Conservation (phyloP, 1,140 invertebrate genomes). For the Drosophila mojavensis region DNA sequence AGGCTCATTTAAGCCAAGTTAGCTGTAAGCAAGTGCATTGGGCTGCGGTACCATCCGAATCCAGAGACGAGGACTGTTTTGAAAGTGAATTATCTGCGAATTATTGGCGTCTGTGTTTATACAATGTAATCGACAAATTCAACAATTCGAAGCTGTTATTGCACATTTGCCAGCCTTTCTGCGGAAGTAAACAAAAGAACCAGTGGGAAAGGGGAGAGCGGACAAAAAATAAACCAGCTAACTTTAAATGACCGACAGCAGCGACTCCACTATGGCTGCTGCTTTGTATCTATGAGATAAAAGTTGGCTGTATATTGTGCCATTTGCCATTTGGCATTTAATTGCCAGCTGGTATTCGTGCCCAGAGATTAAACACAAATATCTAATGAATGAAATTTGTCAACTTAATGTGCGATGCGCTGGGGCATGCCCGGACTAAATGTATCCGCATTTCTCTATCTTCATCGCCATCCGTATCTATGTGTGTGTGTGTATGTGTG, state of each 20-base stretch:
- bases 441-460: constrained; percentile 6
- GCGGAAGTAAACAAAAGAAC: constrained; percentile 44
- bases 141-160: constrained; percentile 62
- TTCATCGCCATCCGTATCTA: constrained; percentile 12
- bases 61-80: constrained; percentile 56
- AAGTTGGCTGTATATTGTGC: constrained; percentile 30
- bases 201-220: too few relatives aligned
- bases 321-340: constrained; percentile 48
- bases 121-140: constrained; percentile 68
- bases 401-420: constrained; percentile 65
- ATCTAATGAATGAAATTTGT: constrained; percentile 79
- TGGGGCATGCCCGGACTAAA: constrained; percentile 31
- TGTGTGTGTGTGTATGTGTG: neutral
- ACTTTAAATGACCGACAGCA: neutral
- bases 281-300: constrained; percentile 47
- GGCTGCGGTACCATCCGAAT: constrained; percentile 31
- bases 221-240: constrained; percentile 9
- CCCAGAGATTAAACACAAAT: constrained; percentile 52
- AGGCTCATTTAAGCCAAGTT: neutral
- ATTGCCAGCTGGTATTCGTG: constrained; percentile 57
- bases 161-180: constrained; percentile 53
- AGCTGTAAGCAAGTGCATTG: constrained; percentile 4
- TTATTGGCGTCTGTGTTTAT: constrained; percentile 73
- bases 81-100: constrained; percentile 50
- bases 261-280: neutral